Evolutionary conservation across 2,888 invertebrate species (phyloP), one percentile per base, ranked within the genome.

Genomic region (Horisme vitalbata): DNA sequence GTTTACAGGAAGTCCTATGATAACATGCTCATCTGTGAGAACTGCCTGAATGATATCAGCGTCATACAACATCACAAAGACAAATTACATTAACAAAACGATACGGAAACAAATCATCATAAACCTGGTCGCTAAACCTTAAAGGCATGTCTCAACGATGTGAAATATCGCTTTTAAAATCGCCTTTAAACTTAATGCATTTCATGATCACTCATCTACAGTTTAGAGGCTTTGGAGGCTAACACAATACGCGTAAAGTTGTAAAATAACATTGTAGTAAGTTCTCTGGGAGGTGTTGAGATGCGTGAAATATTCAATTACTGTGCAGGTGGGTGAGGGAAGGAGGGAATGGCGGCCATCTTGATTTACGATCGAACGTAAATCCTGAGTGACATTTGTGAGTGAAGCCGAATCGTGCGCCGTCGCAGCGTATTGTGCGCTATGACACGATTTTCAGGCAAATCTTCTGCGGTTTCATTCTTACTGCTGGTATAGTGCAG

Each of bases 281-380:
- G 68, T 72, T 67, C 70, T 71, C 75, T 68, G 51, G 74, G 71
- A 89, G 88, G 89, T 89, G 89, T 89, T 88, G 89, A 88, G 87
- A 65, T 65, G 80, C 85, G 83, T 82, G 85, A 81, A 87, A 88
- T 89, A 89, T 89, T 89, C 89, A 89, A 89, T 89, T 89, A 87
- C 83, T 70, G 71, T 77, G 83, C 88, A 85, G 80, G 81, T 82
- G 75, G 73, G 77, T 48, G 61, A 44, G 57, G 64, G 70, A 62
- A 62, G 55, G 57, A 65, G 72, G 70, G 61, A 68, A 44, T 58
- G 72, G 77, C 84, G 67, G 86, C 87, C 88, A 87, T 87, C 75
- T 86, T 88, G 88, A 89, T 89, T 89, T 89, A 89, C 78, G 87
- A 83, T 73, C 71, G 77, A 72, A 68, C 75, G 83, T 89, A 89